A percentile compares a stretch with the other conserved stretches of the same genome.
Conservation (phyloP, 2,797 vertebrate species). For the Pipistrellus pygmaeus region DNA sequence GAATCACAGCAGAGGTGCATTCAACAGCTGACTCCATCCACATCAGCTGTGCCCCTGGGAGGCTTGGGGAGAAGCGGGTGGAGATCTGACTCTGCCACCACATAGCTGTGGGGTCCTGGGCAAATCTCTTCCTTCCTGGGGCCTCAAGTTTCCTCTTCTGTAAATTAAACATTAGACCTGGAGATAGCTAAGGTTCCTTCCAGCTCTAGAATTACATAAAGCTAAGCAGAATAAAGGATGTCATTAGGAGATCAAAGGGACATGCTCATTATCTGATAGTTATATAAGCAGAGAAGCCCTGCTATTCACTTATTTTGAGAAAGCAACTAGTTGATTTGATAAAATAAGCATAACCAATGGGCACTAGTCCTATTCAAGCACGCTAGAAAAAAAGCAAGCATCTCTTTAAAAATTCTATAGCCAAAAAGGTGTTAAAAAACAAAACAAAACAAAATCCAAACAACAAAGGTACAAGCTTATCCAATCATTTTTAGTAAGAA, state of each 20-base stretch:
- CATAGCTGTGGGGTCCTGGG: neutral
- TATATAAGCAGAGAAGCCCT: slow-evolving; percentile 57
- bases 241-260: slow-evolving; percentile 47
- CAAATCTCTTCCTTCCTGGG: neutral
- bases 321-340: slow-evolving; percentile 57
- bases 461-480: neutral
- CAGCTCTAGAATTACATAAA: slow-evolving; percentile 8
- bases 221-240: neutral
- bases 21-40: neutral
- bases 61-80: neutral
- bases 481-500: slow-evolving; percentile 25
- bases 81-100: neutral
- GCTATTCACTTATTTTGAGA: slow-evolving; percentile 62
- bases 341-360: slow-evolving; percentile 64
- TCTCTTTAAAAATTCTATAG: neutral
- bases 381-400: slow-evolving; percentile 20
- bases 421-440: neutral
- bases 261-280: slow-evolving; percentile 56
- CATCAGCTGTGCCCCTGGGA: neutral
- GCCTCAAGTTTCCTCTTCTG: slow-evolving; percentile 29
- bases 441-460: neutral
- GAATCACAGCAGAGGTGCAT: neutral
- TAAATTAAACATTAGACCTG: neutral
- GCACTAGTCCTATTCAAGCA: neutral
- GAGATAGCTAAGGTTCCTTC: neutral